A percentile compares a stretch with the other conserved stretches of the same genome.
Conservation (phyloP, 2,113 vertebrate species). For the Micronycteris hirsuta region DNA sequence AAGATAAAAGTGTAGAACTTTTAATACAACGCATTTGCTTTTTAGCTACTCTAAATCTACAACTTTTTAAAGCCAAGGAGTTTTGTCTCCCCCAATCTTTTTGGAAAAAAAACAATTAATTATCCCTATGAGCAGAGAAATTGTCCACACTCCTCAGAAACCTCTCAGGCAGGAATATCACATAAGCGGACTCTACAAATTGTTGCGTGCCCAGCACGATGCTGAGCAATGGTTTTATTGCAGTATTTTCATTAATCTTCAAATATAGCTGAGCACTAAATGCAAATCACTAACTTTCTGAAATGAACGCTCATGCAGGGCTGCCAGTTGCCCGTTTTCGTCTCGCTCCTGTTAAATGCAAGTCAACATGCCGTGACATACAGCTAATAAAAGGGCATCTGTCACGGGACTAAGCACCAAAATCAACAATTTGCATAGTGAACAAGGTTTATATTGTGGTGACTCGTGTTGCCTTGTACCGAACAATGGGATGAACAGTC, state of each 20-base stretch:
- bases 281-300: constrained; percentile 25
- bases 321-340: neutral
- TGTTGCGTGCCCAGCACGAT: neutral
- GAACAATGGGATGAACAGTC: constrained; percentile 89
- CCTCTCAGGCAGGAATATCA: neutral
- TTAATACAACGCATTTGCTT: constrained; percentile 64
- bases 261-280: neutral
- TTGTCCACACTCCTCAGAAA: constrained; percentile 9
- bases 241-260: neutral
- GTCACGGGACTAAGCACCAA: constrained; percentile 80
- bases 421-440: constrained; percentile 85
- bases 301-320: neutral
- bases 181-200: neutral
- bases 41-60: constrained; percentile 39
- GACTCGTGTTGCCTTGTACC: constrained; percentile 78
- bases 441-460: constrained; percentile 85
- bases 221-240: neutral
- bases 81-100: neutral
- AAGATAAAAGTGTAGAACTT: constrained; percentile 60
- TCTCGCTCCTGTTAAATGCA: constrained; percentile 35
- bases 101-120: constrained; percentile 41
- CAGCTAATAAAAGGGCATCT: constrained; percentile 87
- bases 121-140: constrained; percentile 23
- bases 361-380: constrained; percentile 71
- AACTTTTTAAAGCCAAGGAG: constrained; percentile 36